Base-by-base conservation (phyloP, 1,140 invertebrate genomes). In the Galleria mellonella region DNA sequence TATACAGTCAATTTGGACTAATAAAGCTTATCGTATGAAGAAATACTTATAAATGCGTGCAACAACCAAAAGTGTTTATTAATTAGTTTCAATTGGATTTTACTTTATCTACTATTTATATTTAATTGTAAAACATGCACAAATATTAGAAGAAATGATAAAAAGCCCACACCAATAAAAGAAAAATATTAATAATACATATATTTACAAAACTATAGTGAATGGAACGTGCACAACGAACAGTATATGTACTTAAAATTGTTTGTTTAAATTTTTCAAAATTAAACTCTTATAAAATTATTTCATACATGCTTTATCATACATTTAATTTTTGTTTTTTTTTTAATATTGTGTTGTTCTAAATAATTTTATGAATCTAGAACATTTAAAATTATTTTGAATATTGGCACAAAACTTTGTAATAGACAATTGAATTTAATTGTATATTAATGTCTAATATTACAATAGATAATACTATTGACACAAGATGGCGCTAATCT, bases 281-380 rank as follows among this genome's bases (percentile, higher is more conserved):
- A n/a, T n/a, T n/a, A n/a, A n/a, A n/a, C n/a, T n/a, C n/a, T n/a
- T n/a, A n/a, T n/a, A n/a, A n/a, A n/a, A n/a, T 62, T 62, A 71
- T 66, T 73, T 66, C 72, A 75, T 76, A 78, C 77, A 82, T 78
- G 77, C 77, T 77, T 76, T 61, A n/a, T 35, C 1, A 15, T 15
- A 35, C 4, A n/a, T n/a, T n/a, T n/a, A n/a, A n/a, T n/a, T n/a
- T n/a, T n/a, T 3, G 9, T 8, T 32, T 9, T 32, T 8, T 4
- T 10, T n/a, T 9, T n/a, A 10, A 5, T 32, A 31, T 3, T 31
- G n/a, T 32, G 31, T n/a, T n/a, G n/a, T 12, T 32, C n/a, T 10
- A 4, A 32, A 32, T n/a, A 12, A 32, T 32, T 12, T n/a, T n/a
- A n/a, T n/a, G n/a, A 10, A 32, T 12, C 4, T 32, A 10, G 31